Evolutionary conservation across 1,140 invertebrate species (phyloP), one percentile per base, ranked within the genome.

Genomic region (Pseudoatta argentina): DNA sequence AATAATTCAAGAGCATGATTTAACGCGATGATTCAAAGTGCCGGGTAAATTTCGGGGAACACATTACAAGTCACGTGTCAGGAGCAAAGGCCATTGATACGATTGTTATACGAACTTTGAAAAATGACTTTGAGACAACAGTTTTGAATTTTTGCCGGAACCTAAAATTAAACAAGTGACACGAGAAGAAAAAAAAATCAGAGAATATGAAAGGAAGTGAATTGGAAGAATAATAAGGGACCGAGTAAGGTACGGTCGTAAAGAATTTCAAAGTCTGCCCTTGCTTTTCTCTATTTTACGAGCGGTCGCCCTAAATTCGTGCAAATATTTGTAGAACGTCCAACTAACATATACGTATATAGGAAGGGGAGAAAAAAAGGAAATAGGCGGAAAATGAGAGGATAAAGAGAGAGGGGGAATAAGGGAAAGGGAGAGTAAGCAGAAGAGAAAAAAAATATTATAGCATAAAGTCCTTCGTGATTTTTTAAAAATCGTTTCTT

Each of bases 291-390:
- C 71, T 90, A 89, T 90, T 91, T 91, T 90, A 91, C 86, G 83
- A 89, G 88, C 72, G 81, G 86, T 77, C 77, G 90, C 34, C 64
- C 85, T 86, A 76, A 91, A 92, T 92, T 86, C 76, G 86, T 85
- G 88, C 90, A 93, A 93, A 91, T 92, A 92, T 92, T 92, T 92
- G 88, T 92, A 67, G 86, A 92, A 57, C 88, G 87, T 79, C 78
- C 78, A 64, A 86, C 89, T 90, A 92, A 92, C 90, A 44, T 83
- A 44, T 66, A n/a, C n/a, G 69, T 51, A 16, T 30, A 66, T 18
- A 39, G 27, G 21, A 59, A 27, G 18, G 18, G 7, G 6, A 21
- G 24, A 27, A 87, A 73, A 51, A 79, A 63, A 69, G 64, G 44
- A 78, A 59, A 72, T 53, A 57, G 53, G n/a, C 5, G 57, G 10